Conservation (phyloP, 2,797 vertebrate species). For the Alauda arvensis region DNA sequence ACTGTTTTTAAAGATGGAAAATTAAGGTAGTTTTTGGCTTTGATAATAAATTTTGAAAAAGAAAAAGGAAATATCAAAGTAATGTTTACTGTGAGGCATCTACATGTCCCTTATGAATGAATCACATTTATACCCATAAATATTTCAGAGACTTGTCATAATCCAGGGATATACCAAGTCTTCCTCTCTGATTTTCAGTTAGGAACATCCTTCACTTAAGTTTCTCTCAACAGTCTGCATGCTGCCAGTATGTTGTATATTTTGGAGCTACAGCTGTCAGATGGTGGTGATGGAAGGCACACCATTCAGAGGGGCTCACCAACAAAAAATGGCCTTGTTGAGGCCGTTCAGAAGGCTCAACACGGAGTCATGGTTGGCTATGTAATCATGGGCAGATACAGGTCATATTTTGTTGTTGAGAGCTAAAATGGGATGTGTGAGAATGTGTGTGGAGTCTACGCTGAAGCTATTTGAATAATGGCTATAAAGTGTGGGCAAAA, state of each 20-base stretch:
- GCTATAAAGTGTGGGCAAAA: not conserved
- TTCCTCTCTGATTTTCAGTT: not conserved
- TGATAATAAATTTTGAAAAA: not conserved
- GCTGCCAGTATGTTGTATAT: rapidly evolving
- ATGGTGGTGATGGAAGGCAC: rapidly evolving
- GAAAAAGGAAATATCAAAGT: not conserved
- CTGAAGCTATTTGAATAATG: not conserved
- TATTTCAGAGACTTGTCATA: not conserved
- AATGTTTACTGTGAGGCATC: not conserved
- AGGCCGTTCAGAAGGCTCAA: not conserved
- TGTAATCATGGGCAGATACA: not conserved
- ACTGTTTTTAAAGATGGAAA: not conserved
- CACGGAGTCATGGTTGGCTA: not conserved
- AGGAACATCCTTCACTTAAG: not conserved
- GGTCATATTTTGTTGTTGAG: not conserved
- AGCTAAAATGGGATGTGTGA: not conserved
- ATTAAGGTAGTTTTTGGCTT: not conserved
- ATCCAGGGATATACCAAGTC: not conserved
- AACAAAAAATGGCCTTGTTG: not conserved
- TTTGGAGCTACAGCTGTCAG: not conserved
- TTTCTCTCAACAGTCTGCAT: not conserved
- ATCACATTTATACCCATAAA: not conserved
- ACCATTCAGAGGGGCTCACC: not conserved
- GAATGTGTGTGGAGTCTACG: not conserved
- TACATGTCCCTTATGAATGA: not conserved